Conservation (phyloP, 2,888 invertebrate genomes). For the Pyrocoelia pectoralis region DNA sequence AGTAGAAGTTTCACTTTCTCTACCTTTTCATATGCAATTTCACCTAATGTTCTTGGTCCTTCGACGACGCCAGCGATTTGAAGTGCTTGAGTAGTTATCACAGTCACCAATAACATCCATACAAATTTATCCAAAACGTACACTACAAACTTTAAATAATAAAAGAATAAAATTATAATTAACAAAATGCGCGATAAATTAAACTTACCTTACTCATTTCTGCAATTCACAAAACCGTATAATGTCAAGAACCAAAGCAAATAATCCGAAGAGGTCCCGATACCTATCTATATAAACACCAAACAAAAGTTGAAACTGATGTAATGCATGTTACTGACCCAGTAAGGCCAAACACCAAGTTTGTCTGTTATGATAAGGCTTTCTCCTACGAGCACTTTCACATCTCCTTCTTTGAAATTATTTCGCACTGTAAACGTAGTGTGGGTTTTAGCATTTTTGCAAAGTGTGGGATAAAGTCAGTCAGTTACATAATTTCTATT, state of each 20-base stretch:
- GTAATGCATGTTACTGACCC: constrained; percentile 30
- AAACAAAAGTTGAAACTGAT: constrained; percentile 19
- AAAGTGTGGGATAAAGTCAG: not conserved
- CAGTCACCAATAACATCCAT: constrained; percentile 55
- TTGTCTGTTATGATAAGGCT: constrained; percentile 26
- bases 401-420: constrained; percentile 25
- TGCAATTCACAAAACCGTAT: not conserved
- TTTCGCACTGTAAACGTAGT: not conserved
- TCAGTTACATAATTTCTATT: not conserved
- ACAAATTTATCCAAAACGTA: constrained; percentile 57
- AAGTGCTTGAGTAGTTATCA: constrained; percentile 54
- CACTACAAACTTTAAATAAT: constrained; percentile 47
- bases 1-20: constrained; percentile 19
- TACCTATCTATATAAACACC: constrained; percentile 20
- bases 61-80: constrained; percentile 57
- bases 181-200: not conserved
- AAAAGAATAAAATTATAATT: not conserved
- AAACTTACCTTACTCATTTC: constrained; percentile 13
- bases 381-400: constrained; percentile 34
- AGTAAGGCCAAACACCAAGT: constrained; percentile 20
- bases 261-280: constrained; percentile 9
- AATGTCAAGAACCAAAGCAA: not conserved
- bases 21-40: constrained; percentile 51
- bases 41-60: constrained; percentile 50
- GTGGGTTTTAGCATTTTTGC: constrained; percentile 18